A percentile compares a stretch with the other conserved stretches of the same genome.
Evolutionary conservation across 2,113 vertebrate species (phyloP).

Genomic region (Cygnus buccinator): DNA sequence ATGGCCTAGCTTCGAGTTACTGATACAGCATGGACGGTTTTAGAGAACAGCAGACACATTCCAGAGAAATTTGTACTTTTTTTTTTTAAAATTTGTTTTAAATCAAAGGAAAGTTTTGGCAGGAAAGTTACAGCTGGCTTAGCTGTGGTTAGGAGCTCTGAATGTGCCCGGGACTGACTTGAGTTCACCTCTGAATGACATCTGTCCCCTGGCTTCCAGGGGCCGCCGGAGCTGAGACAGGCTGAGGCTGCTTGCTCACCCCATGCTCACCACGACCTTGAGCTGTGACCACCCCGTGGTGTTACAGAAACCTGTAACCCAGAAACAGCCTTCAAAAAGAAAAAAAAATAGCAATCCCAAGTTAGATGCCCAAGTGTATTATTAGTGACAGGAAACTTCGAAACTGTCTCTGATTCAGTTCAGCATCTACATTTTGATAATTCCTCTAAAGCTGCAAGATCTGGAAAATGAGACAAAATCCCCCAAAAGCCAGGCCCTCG

Average conservation of each 20-base stretch:
- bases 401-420: background rate
- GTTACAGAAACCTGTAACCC: background rate
- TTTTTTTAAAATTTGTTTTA: background rate
- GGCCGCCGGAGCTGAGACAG: background rate
- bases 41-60: background rate
- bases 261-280: background rate
- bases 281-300: background rate
- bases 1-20: constrained; percentile 8
- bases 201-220: background rate
- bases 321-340: background rate
- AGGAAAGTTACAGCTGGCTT: background rate
- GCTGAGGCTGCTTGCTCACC: background rate
- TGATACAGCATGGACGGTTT: background rate
- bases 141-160: background rate
- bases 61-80: constrained; percentile 5
- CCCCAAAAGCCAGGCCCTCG: background rate
- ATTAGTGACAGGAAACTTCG: background rate
- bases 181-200: background rate
- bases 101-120: background rate
- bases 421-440: background rate
- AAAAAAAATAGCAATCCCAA: background rate
- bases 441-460: background rate
- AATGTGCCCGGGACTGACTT: background rate
- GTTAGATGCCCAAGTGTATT: background rate
- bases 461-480: background rate